Percentiles rank a stretch among this genome's conserved stretches.
Conservation (phyloP, 1,140 invertebrate genomes). For the Papilio machaon region DNA sequence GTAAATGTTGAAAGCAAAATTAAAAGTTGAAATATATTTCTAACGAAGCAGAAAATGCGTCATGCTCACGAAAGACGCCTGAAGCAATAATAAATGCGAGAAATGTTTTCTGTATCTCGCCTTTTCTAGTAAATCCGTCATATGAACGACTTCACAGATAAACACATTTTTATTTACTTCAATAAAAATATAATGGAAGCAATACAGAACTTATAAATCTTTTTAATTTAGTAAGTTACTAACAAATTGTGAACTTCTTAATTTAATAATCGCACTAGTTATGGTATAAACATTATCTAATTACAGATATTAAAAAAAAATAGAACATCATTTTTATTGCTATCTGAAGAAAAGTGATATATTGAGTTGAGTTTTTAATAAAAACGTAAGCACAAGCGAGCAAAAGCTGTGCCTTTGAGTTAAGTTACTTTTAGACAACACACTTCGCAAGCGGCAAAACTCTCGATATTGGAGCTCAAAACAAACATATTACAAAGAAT, state of each 20-base stretch:
- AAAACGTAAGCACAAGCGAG: neutral
- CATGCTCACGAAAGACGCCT: constrained; percentile 2
- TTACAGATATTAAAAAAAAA: too few species aligned
- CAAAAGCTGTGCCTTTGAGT: neutral
- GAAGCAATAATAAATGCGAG: constrained; percentile 21
- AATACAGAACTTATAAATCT: neutral
- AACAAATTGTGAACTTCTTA: neutral
- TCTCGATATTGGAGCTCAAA: neutral
- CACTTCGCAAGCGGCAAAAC: neutral
- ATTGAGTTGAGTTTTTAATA: neutral
- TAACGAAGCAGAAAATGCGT: constrained; percentile 12
- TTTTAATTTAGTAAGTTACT: neutral
- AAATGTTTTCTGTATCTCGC: constrained; percentile 21
- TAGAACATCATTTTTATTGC: too few species aligned
- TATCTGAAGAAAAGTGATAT: neutral
- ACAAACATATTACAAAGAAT: neutral
- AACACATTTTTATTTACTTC: constrained; percentile 21
- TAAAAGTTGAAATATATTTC: constrained; percentile 18
- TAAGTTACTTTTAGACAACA: constrained; percentile 4
- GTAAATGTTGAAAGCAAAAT: constrained; percentile 8
- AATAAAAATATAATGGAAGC: neutral
- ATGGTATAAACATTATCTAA: neutral
- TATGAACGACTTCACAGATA: constrained; percentile 18
- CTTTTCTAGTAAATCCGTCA: constrained; percentile 8
- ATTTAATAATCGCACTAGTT: neutral